These are phyloP conservation scores for Naso thynnoides DNA, from an alignment of 2,797 vertebrate genomes.

Conservation along the genomic window DNA sequence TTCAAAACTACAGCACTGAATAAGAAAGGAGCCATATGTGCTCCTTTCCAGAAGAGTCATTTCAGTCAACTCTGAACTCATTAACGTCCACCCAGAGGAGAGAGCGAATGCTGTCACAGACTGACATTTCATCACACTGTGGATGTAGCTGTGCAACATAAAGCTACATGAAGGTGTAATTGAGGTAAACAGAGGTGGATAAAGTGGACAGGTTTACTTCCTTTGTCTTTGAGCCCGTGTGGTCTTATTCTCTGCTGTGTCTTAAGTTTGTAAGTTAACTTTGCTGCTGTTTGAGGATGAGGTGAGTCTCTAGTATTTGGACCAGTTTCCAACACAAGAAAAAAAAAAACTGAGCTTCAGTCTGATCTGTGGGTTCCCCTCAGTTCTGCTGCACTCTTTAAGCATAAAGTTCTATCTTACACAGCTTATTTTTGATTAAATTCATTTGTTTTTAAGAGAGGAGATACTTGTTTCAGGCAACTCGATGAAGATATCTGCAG, in stretches of 20 bases:
- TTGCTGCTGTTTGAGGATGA: no score
- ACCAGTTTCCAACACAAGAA: neutral
- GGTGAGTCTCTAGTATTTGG: neutral
- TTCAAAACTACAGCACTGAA: neutral
- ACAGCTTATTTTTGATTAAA: conserved; percentile 1
- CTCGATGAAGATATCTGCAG: neutral
- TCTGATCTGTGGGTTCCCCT: neutral
- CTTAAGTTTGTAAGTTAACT: no score
- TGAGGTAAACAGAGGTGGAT: neutral
- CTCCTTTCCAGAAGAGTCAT: neutral
- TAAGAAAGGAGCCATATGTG: neutral
- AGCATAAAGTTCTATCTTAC: neutral
- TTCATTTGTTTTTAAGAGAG: neutral
- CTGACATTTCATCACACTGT: conserved; percentile 1
- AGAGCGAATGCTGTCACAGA: neutral
- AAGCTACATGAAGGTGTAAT: neutral
- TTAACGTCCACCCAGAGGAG: neutral
- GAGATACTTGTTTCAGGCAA: neutral
- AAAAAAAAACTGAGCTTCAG: neutral
- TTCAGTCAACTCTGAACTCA: neutral
- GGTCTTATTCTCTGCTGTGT: no score
- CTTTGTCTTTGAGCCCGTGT: no score
- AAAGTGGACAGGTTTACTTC: neutral
- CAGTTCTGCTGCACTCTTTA: neutral
- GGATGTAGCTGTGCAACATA: neutral